phyloP scores from a whole-genome alignment of 1,140 invertebrate genomes.

The Bombus sylvicola region DNA sequence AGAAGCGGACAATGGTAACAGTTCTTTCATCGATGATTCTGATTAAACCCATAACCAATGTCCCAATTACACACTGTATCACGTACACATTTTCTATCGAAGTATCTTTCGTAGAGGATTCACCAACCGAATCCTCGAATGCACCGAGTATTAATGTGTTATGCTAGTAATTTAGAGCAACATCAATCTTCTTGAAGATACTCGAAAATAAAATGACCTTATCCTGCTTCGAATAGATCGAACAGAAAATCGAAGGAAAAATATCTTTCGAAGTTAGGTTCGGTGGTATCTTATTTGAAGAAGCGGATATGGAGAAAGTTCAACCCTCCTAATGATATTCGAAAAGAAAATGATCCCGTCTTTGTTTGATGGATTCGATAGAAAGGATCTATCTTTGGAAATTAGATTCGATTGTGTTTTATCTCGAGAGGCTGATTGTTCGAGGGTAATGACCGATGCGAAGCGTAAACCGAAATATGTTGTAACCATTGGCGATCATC shows the following conservation, averaged over 20 bases:
- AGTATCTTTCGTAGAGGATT: too few relatives aligned
- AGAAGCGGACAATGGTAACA: too few relatives aligned
- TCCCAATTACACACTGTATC: too few relatives aligned
- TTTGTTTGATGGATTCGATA: not conserved
- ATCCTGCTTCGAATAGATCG: not conserved
- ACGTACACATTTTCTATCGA: too few relatives aligned
- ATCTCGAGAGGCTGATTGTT: constrained; percentile 48
- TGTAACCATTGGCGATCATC: constrained; percentile 74
- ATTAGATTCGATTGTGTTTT: constrained; percentile 44
- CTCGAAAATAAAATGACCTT: not conserved
- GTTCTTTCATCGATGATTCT: too few relatives aligned
- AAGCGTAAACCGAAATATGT: constrained; percentile 72
- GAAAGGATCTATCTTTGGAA: constrained; percentile 55
- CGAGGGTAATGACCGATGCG: constrained; percentile 70
- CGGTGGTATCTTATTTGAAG: not conserved
- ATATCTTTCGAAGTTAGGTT: not conserved
- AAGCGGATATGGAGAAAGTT: not conserved
- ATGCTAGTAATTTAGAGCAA: too few relatives aligned
- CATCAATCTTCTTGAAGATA: too few relatives aligned
- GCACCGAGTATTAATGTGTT: too few relatives aligned
- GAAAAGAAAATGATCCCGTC: not conserved
- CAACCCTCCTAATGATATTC: not conserved
- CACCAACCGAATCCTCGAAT: too few relatives aligned
- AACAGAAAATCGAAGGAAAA: not conserved
- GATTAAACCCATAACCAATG: too few relatives aligned